Percentiles rank a stretch among this genome's conserved stretches.
Conservation (phyloP, 2,888 invertebrate species). For the Caenorhabditis drosophilae region DNA sequence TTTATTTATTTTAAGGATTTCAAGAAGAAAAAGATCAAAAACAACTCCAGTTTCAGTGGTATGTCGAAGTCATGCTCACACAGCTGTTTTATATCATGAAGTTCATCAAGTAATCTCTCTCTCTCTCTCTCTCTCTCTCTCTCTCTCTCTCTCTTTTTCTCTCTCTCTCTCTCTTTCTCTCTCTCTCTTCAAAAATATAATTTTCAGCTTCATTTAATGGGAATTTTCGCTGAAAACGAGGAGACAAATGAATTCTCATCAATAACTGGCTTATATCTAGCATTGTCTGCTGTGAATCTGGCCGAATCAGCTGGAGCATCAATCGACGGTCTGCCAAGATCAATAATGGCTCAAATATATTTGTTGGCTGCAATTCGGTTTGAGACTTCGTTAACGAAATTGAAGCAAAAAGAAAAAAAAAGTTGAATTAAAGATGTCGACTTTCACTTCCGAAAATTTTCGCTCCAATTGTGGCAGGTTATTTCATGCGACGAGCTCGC, state of each 20-base stretch:
- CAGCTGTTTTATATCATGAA: slow-evolving; percentile 66
- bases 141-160: no score
- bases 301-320: slow-evolving; percentile 64
- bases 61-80: slow-evolving; percentile 64
- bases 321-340: slow-evolving; percentile 45
- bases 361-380: slow-evolving; percentile 43
- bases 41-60: slow-evolving; percentile 57
- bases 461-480: slow-evolving; percentile 53
- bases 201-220: slow-evolving; percentile 61
- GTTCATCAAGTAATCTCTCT: slow-evolving; percentile 56
- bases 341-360: slow-evolving; percentile 50
- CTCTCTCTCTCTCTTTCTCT: no score
- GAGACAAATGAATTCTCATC: slow-evolving; percentile 15
- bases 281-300: slow-evolving; percentile 65
- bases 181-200: no score
- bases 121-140: no score
- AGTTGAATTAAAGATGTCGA: no score
- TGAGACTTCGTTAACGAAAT: slow-evolving; percentile 6
- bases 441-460: slow-evolving; percentile 55
- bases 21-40: slow-evolving; percentile 37
- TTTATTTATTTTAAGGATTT: slow-evolving; percentile 15
- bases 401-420: slow-evolving; percentile 3
- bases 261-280: slow-evolving; percentile 58
- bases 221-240: slow-evolving; percentile 38
- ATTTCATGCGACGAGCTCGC: slow-evolving; percentile 61